These are phyloP conservation scores for Baronia brevicornis DNA, from an alignment of 2,888 invertebrate genomes.

Conservation along the genomic window DNA sequence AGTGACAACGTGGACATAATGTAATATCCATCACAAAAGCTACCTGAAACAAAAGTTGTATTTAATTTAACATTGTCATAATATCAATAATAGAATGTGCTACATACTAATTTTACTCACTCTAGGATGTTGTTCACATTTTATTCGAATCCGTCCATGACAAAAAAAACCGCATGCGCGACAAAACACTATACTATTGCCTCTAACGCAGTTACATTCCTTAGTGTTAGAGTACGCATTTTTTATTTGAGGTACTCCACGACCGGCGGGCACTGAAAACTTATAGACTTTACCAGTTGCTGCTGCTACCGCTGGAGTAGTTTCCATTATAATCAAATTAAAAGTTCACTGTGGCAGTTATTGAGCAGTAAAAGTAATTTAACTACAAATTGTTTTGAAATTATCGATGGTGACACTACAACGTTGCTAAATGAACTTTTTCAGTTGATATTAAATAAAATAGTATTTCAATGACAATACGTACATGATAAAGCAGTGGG, in stretches of 20 bases:
- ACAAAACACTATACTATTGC: slow-evolving; percentile 61
- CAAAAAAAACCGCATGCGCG: slow-evolving; percentile 63
- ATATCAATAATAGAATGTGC: neutral
- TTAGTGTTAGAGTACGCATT: slow-evolving; percentile 36
- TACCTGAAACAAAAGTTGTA: slow-evolving; percentile 37
- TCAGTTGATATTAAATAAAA: no score
- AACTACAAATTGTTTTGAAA: neutral
- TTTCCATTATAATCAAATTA: slow-evolving; percentile 27
- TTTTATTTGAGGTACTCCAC: slow-evolving; percentile 52
- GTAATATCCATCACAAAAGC: slow-evolving; percentile 65
- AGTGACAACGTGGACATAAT: slow-evolving; percentile 67
- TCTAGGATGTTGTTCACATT: slow-evolving; percentile 55
- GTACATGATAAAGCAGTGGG: no score
- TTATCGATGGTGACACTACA: slow-evolving; percentile 8
- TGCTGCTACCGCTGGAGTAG: slow-evolving; percentile 55
- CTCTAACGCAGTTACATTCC: slow-evolving; percentile 53
- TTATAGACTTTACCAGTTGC: slow-evolving; percentile 46
- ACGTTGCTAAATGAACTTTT: neutral
- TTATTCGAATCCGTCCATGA: slow-evolving; percentile 59
- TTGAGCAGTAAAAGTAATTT: neutral
- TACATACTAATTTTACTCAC: no score
- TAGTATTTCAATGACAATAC: no score
- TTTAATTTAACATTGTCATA: neutral
- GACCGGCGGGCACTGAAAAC: slow-evolving; percentile 41
- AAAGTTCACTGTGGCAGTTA: neutral